These are phyloP conservation scores for Epinotia bilunana DNA, from an alignment of 2,888 invertebrate species.

Conservation along the genomic window DNA sequence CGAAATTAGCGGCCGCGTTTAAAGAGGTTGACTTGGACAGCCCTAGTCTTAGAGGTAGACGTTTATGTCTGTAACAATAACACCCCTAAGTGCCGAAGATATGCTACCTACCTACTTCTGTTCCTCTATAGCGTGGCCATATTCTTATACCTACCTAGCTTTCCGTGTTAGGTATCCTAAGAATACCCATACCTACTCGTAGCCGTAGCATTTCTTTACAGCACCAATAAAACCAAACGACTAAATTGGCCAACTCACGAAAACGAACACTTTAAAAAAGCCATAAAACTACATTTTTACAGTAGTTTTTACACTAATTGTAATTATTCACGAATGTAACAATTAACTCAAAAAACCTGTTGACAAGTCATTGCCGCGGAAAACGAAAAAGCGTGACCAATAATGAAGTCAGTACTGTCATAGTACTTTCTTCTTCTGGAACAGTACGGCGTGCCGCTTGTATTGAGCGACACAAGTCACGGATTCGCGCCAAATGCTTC, in stretches of 20 bases:
- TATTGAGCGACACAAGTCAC: slow-evolving; percentile 52
- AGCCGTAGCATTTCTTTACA: neutral
- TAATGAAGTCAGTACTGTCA: neutral
- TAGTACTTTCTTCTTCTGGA: neutral
- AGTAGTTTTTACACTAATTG: slow-evolving; percentile 50
- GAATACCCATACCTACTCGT: neutral
- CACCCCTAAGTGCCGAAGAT: too few species aligned
- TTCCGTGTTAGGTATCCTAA: neutral
- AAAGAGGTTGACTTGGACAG: too few species aligned
- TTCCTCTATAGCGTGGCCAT: too few species aligned
- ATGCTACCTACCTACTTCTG: too few species aligned
- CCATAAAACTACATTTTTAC: slow-evolving; percentile 35
- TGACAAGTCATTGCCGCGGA: slow-evolving; percentile 53
- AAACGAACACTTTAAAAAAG: slow-evolving; percentile 32
- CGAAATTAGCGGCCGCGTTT: too few species aligned
- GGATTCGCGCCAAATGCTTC: slow-evolving; percentile 31
- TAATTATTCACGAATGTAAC: slow-evolving; percentile 56
- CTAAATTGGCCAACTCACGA: slow-evolving; percentile 24
- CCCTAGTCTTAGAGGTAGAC: too few species aligned
- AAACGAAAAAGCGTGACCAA: neutral
- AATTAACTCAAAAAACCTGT: slow-evolving; percentile 61
- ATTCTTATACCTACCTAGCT: neutral
- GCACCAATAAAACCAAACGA: neutral
- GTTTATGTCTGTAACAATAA: too few species aligned
- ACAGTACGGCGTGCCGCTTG: slow-evolving; percentile 22